phyloP scores from a whole-genome alignment of 92 coral and sea anemone species.

The Parazoanthus swiftii region DNA sequence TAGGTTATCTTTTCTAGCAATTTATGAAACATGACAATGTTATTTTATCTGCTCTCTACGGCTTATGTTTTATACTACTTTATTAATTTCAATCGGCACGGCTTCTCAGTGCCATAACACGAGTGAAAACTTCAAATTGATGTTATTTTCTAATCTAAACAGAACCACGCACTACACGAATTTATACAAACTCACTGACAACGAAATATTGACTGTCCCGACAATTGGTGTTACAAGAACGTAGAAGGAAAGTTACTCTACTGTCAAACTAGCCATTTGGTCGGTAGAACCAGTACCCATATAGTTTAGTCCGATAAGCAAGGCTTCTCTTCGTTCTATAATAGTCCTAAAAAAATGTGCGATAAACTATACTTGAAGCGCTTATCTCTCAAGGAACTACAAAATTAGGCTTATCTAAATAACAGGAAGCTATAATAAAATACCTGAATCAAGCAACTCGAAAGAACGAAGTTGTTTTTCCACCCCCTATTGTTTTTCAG shows the following conservation, averaged over 20 bases:
- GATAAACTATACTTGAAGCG: background rate
- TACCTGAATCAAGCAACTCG: constrained; percentile 1
- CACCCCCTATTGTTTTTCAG: background rate
- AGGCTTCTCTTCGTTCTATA: background rate
- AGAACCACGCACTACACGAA: background rate
- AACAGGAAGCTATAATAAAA: background rate
- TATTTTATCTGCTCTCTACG: background rate
- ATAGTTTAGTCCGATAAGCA: background rate
- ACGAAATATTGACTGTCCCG: background rate
- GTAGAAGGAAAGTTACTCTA: background rate
- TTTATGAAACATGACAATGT: background rate
- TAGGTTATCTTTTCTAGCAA: background rate
- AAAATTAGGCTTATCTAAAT: background rate
- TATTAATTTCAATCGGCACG: too few relatives aligned
- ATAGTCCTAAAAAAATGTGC: background rate
- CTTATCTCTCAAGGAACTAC: background rate
- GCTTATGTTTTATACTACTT: background rate
- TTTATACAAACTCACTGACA: background rate
- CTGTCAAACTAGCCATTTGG: background rate
- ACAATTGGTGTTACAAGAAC: background rate
- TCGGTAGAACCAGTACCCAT: background rate
- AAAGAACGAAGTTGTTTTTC: background rate
- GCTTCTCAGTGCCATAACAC: background rate
- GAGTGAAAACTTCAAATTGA: background rate
- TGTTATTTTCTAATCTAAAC: background rate